Evolutionary conservation across 2,797 vertebrate genomes (phyloP).

Genomic region (Epinephelus awoara): DNA sequence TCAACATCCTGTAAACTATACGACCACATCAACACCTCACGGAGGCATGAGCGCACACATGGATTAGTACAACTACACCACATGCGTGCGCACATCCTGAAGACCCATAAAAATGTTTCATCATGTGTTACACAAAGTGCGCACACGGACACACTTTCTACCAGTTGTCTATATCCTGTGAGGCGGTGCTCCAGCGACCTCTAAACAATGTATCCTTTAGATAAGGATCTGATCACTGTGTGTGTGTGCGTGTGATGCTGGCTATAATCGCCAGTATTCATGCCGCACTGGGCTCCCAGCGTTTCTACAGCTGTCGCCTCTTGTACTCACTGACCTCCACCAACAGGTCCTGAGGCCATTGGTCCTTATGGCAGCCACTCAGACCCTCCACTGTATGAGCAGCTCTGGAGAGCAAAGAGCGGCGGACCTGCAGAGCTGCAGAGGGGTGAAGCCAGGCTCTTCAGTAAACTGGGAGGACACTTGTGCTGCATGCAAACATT

Average conservation of each 20-base stretch:
- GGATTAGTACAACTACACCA: not conserved
- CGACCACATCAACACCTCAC: constrained; percentile 30
- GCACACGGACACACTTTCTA: constrained; percentile 65
- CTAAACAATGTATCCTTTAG: constrained; percentile 85
- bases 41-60: constrained; percentile 17
- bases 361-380: constrained; percentile 68
- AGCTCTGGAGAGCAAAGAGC: constrained; percentile 31
- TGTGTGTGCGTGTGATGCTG: constrained; percentile 60
- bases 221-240: constrained; percentile 81
- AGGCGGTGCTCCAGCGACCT: constrained; percentile 66
- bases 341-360: constrained; percentile 77
- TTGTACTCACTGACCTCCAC: constrained; percentile 81
- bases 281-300: constrained; percentile 74
- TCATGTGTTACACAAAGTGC: constrained; percentile 40
- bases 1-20: constrained; percentile 30
- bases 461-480: constrained; percentile 22
- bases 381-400: constrained; percentile 63
- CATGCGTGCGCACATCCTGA: constrained; percentile 8
- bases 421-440: not conserved
- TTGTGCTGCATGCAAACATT: constrained; percentile 43
- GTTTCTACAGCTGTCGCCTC: constrained; percentile 82
- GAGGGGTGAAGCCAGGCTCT: constrained; percentile 13
- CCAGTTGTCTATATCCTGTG: constrained; percentile 75
- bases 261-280: constrained; percentile 81
- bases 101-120: constrained; percentile 45